Percentiles rank a stretch among this genome's conserved stretches.
These are phyloP conservation scores for Stratiomys singularior DNA, from an alignment of 2,888 invertebrate genomes.

Conservation along the genomic window DNA sequence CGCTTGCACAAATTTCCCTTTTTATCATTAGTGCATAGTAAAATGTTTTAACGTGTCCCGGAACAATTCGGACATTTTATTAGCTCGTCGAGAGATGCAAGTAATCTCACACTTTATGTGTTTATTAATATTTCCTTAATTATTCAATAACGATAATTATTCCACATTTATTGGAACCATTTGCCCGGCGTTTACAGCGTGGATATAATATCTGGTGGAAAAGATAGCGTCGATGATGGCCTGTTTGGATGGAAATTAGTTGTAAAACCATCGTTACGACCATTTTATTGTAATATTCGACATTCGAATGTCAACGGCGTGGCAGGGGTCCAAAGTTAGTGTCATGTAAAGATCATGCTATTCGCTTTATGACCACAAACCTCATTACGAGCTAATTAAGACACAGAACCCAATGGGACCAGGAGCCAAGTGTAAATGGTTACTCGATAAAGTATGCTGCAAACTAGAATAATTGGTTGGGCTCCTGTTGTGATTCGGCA, in stretches of 20 bases:
- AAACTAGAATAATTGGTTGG: no score
- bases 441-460: no score
- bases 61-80: not conserved
- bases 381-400: conserved; percentile 45
- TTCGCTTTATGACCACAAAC: conserved; percentile 36
- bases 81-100: not conserved
- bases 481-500: no score
- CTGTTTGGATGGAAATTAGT: conserved; percentile 20
- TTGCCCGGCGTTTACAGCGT: not conserved
- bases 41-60: not conserved
- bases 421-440: not conserved
- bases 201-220: not conserved
- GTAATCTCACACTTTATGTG: conserved; percentile 31
- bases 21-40: not conserved
- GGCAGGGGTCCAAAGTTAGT: conserved; percentile 30
- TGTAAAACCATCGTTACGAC: conserved; percentile 24
- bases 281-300: conserved; percentile 25
- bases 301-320: conserved; percentile 20
- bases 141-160: conserved; percentile 43
- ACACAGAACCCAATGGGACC: not conserved
- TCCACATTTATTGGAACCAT: conserved; percentile 6
- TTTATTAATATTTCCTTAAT: conserved; percentile 40
- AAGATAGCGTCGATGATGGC: not conserved
- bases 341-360: conserved; percentile 4
- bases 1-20: conserved; percentile 1